These are phyloP conservation scores for Eubasilissa regina DNA, from an alignment of 1,140 invertebrate species.

Conservation along the genomic window DNA sequence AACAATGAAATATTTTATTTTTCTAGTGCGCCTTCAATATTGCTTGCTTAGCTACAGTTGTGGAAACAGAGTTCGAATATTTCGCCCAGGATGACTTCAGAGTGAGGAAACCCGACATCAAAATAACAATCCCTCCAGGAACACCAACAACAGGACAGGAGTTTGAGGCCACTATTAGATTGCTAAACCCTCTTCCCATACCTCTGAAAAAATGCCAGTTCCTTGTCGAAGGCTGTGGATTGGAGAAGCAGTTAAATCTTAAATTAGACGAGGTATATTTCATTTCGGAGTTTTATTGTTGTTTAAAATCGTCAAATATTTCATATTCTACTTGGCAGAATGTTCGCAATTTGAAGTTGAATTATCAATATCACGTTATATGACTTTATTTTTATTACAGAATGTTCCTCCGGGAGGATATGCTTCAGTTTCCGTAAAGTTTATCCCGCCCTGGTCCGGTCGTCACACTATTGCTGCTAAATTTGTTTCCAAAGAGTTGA, in stretches of 20 bases:
- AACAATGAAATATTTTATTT: slow-evolving; percentile 31
- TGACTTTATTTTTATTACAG: slow-evolving; percentile 52
- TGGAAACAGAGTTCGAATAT: slow-evolving; percentile 89
- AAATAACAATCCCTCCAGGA: slow-evolving; percentile 77
- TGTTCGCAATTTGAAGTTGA: not conserved
- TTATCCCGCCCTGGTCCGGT: slow-evolving; percentile 81
- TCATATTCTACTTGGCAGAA: not conserved
- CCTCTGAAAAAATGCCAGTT: slow-evolving; percentile 83
- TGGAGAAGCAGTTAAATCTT: slow-evolving; percentile 81
- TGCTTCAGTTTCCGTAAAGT: slow-evolving; percentile 79
- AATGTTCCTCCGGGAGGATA: slow-evolving; percentile 76
- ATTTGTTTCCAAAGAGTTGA: slow-evolving; percentile 85
- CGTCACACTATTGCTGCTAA: slow-evolving; percentile 85
- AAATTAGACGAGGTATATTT: slow-evolving; percentile 75
- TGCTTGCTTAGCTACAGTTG: slow-evolving; percentile 84
- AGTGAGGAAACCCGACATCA: slow-evolving; percentile 91
- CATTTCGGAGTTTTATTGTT: slow-evolving; percentile 9
- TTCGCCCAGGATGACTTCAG: slow-evolving; percentile 92
- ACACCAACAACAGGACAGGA: slow-evolving; percentile 77
- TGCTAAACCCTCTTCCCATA: slow-evolving; percentile 88
- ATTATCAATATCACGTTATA: not conserved
- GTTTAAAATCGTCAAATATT: not conserved
- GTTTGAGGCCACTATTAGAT: slow-evolving; percentile 78
- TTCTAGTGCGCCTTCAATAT: slow-evolving; percentile 87
- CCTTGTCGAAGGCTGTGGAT: slow-evolving; percentile 84